These are phyloP conservation scores for Cervus canadensis DNA, from an alignment of 2,113 vertebrate species.

Conservation along the genomic window DNA sequence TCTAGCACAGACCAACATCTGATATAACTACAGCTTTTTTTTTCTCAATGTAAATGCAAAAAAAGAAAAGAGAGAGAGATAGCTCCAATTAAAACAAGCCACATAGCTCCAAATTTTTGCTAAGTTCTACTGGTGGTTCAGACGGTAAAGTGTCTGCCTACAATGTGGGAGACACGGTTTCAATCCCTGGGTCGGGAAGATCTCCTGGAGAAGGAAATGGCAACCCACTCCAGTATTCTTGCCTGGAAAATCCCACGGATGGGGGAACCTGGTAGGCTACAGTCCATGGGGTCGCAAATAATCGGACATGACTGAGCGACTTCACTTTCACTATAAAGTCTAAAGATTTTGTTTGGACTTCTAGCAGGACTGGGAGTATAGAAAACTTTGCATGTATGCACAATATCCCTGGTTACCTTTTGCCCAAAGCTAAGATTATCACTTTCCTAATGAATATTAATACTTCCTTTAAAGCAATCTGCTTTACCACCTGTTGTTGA, in stretches of 20 bases:
- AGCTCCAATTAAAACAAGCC: background rate
- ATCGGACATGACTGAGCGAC: too few relatives aligned
- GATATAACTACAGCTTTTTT: background rate
- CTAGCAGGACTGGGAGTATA: background rate
- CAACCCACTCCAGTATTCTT: too few relatives aligned
- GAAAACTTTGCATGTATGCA: background rate
- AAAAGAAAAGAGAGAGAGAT: background rate
- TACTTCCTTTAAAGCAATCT: conserved; percentile 58
- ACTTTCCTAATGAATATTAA: conserved; percentile 25
- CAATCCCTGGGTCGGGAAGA: too few relatives aligned
- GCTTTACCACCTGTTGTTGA: conserved; percentile 39
- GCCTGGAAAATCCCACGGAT: too few relatives aligned
- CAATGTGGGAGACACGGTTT: too few relatives aligned
- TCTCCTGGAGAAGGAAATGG: too few relatives aligned
- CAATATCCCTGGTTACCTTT: background rate
- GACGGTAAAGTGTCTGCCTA: too few relatives aligned
- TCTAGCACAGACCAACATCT: background rate
- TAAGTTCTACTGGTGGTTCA: background rate
- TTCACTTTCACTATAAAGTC: background rate
- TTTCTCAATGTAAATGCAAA: background rate
- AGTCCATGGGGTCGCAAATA: too few relatives aligned
- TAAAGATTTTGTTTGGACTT: background rate
- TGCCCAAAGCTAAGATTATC: background rate
- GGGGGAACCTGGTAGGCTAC: too few relatives aligned
- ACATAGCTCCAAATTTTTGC: background rate